These are phyloP conservation scores for Megalops atlanticus DNA, from an alignment of 2,113 vertebrate genomes.

Conservation along the genomic window DNA sequence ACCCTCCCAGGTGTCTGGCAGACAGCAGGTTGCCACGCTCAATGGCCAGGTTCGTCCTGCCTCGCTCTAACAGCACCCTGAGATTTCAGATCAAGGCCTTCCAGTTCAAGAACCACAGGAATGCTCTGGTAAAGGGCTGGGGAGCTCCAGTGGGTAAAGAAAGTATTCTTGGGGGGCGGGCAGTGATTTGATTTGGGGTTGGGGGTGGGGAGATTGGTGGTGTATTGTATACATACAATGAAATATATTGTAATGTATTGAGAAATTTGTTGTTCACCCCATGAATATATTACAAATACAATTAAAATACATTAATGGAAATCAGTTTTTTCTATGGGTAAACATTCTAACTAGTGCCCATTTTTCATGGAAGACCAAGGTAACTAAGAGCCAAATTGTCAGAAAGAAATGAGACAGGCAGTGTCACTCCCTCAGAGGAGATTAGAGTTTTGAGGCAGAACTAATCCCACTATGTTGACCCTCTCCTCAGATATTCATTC, in stretches of 20 bases:
- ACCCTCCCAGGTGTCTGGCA: constrained; percentile 3
- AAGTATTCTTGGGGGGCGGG: no score
- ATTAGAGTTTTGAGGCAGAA: not conserved
- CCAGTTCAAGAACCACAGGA: not conserved
- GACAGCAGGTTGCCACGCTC: constrained; percentile 9
- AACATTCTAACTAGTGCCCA: no score
- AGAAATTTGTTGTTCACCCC: no score
- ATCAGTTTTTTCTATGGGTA: no score
- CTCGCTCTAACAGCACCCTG: not conserved
- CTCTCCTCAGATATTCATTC: constrained; percentile 16
- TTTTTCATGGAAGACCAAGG: not conserved
- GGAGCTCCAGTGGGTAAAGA: no score
- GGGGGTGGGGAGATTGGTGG: no score
- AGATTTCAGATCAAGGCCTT: constrained; percentile 19
- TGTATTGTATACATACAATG: no score
- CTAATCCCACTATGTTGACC: not conserved
- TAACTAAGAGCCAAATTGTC: not conserved
- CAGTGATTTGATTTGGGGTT: no score
- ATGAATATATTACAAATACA: no score
- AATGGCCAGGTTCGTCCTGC: not conserved
- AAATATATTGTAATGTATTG: no score
- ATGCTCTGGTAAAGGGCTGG: not conserved
- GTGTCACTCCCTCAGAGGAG: not conserved
- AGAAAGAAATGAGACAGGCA: not conserved
- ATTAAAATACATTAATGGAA: no score